Evolutionary conservation across 2,113 vertebrate genomes (phyloP), one percentile per base, ranked within the genome.

Genomic region (Ictalurus furcatus): DNA sequence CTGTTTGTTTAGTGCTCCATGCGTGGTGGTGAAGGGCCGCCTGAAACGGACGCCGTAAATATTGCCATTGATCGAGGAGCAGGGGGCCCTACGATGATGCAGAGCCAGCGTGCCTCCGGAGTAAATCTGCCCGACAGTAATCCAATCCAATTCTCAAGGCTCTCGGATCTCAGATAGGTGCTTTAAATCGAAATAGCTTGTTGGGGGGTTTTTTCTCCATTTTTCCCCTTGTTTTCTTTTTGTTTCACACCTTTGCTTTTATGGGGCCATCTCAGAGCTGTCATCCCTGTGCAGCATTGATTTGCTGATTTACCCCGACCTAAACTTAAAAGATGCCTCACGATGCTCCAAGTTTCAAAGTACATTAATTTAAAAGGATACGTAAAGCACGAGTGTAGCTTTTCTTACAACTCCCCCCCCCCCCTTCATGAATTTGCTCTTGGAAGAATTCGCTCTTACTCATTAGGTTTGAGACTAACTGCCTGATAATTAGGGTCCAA

Each of bases 51-150:
- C 91, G 95, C 94, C 95, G 95, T 96, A 96, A 96, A 96, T 96
- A 96, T 95, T 93, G 93, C 92, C 95, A 96, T 96, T 96, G 96
- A 96, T 96, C 96, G 94, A 93, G 94, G 94, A 94, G 94, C 95
- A 95, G 94, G 94, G 93, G 94, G 94, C 94, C 94, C 94, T 95
- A 93, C 93, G 94, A 96, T 96, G 95, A 96, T 96, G 95, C 95
- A 96, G 95, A 93, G 94, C 94, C 91, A 83, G 93, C 90, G 92
- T 95, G 94, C 94, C 94, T 91, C 92, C 71, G 86, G 92, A 96
- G 95, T 96, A 96, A 96, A 96, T 96, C 96, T 96, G 93, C 92
- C 91, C 93, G 96, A 96, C 95, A 96, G 96, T 96, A 95, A 96
- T 95, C 95, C 95, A 95, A 96, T 96, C 94, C 94, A 94, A 95